A percentile compares a stretch with the other conserved stretches of the same genome.
phyloP scores from a whole-genome alignment of 1,140 invertebrate genomes.

The Pseudomyrmex cubaensis region DNA sequence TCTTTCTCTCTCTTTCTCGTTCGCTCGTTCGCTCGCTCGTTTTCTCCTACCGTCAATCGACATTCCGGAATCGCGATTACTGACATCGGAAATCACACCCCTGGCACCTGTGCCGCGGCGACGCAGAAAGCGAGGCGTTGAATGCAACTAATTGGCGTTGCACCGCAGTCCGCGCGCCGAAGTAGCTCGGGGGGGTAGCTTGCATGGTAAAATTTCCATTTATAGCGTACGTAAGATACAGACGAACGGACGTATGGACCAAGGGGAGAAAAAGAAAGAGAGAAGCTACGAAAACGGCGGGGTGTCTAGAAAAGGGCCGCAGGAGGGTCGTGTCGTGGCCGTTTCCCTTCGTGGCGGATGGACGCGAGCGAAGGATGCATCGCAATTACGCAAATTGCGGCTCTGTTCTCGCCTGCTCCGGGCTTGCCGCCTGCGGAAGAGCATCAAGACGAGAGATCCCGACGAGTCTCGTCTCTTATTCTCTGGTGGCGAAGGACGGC shows the following conservation, averaged over 20 bases:
- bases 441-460: slow-evolving; percentile 64
- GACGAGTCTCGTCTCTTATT: slow-evolving; percentile 8
- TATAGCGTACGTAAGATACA: slow-evolving; percentile 72
- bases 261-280: slow-evolving; percentile 52
- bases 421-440: slow-evolving; percentile 73
- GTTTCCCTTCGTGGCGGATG: background rate
- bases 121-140: slow-evolving; percentile 59
- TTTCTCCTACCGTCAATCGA: slow-evolving; percentile 7
- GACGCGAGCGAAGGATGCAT: slow-evolving; percentile 65
- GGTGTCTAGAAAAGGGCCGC: slow-evolving; percentile 59
- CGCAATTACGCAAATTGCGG: slow-evolving; percentile 84
- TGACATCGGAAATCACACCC: slow-evolving; percentile 64
- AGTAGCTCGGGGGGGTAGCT: slow-evolving; percentile 50
- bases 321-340: slow-evolving; percentile 64
- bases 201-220: slow-evolving; percentile 73
- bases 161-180: slow-evolving; percentile 49
- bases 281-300: slow-evolving; percentile 42
- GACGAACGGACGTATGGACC: slow-evolving; percentile 45
- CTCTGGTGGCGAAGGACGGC: slow-evolving; percentile 49
- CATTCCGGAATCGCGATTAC: slow-evolving; percentile 49
- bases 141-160: slow-evolving; percentile 72
- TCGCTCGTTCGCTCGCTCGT: background rate
- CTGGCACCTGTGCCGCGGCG: slow-evolving; percentile 33
- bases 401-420: slow-evolving; percentile 82
- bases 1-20: background rate